Percentiles rank a stretch among this genome's conserved stretches.
These are phyloP conservation scores for Strigamia maritima DNA, from an alignment of 2,888 invertebrate species.

Conservation along the genomic window DNA sequence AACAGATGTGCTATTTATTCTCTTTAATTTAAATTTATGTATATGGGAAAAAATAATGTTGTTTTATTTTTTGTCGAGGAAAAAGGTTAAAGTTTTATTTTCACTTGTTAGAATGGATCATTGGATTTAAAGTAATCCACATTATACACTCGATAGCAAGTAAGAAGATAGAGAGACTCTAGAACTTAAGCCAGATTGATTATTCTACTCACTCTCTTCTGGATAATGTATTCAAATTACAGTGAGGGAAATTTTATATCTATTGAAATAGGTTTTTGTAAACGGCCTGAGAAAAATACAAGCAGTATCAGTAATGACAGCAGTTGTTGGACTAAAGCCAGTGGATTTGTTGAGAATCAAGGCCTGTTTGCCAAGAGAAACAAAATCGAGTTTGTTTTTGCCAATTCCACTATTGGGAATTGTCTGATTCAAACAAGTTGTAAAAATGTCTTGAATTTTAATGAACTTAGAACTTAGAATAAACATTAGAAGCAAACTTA, in stretches of 20 bases:
- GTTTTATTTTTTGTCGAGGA: not conserved
- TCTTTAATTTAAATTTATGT: too few relatives aligned
- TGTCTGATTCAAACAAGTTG: slow-evolving; percentile 15
- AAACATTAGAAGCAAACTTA: not conserved
- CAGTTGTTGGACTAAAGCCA: slow-evolving; percentile 10
- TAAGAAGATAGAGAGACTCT: not conserved
- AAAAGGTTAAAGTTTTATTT: not conserved
- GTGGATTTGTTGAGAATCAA: slow-evolving; percentile 5
- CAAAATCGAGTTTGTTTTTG: slow-evolving; percentile 15
- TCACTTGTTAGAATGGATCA: not conserved
- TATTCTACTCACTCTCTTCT: not conserved
- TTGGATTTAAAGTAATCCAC: not conserved
- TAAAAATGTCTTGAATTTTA: slow-evolving; percentile 13
- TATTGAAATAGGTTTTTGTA: slow-evolving; percentile 15
- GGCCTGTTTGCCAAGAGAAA: slow-evolving; percentile 5
- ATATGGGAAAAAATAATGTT: too few relatives aligned
- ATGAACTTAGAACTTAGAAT: too few relatives aligned
- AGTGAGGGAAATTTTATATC: not conserved
- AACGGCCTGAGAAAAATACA: slow-evolving; percentile 9
- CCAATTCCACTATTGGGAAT: slow-evolving; percentile 15
- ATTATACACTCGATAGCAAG: not conserved
- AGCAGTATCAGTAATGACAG: slow-evolving; percentile 15
- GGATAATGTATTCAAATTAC: slow-evolving; percentile 5
- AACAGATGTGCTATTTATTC: too few relatives aligned
- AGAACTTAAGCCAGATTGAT: not conserved